Evolutionary conservation across 2,113 vertebrate genomes (phyloP).

Genomic region (Varanus salvator): DNA sequence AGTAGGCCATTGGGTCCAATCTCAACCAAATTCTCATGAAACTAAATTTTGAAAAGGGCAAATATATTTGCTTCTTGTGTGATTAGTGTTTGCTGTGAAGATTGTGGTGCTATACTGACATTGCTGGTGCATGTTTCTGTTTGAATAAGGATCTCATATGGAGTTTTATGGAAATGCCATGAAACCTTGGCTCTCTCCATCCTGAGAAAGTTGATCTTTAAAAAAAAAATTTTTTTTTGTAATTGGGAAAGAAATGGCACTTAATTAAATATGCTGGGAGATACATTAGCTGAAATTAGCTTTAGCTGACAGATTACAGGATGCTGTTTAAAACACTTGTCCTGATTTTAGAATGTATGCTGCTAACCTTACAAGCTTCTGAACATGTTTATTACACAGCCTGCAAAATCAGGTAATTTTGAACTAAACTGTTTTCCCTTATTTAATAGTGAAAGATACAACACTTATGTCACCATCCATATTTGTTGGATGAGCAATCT

Average conservation of each 20-base stretch:
- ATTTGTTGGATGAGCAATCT: conserved; percentile 25
- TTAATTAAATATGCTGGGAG: neutral
- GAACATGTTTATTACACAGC: conserved; percentile 4
- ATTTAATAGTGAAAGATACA: conserved; percentile 23
- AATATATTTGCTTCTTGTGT: neutral
- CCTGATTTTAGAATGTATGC: neutral
- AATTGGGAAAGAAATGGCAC: too few species aligned
- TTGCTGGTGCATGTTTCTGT: neutral
- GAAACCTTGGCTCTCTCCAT: neutral
- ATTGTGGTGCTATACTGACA: neutral
- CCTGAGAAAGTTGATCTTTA: neutral
- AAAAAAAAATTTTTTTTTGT: neutral
- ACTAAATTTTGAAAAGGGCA: neutral
- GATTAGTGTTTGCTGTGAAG: neutral
- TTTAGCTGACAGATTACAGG: neutral
- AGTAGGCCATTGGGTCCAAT: too few species aligned
- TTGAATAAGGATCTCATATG: neutral
- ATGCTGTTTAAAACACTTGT: neutral
- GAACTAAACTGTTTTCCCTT: conserved; percentile 17
- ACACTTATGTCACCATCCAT: conserved; percentile 21
- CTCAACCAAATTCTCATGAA: neutral
- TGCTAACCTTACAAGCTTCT: neutral
- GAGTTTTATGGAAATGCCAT: neutral
- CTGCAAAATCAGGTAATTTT: conserved; percentile 19
- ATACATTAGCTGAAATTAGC: neutral